phyloP scores from a whole-genome alignment of 2,797 vertebrate genomes.

The Onychomys leucogaster region DNA sequence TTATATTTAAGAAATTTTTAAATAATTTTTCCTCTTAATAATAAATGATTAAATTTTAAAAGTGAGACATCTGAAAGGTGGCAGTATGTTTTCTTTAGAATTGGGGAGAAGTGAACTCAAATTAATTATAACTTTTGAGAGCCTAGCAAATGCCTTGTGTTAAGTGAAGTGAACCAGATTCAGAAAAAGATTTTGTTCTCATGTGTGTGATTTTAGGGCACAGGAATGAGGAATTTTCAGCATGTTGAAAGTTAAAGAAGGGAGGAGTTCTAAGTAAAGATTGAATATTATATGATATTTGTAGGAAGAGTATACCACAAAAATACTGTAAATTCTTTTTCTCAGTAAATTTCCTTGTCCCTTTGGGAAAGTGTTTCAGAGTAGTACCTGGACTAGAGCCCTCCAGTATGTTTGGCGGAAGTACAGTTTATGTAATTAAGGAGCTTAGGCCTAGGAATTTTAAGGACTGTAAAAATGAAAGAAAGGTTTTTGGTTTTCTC shows the following conservation, averaged over 20 bases:
- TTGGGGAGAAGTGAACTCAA: background rate
- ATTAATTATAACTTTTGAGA: conserved; percentile 30
- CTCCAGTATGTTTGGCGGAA: background rate
- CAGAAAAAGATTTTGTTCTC: background rate
- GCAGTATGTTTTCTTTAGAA: background rate
- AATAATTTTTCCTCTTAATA: background rate
- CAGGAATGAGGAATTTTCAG: background rate
- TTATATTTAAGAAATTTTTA: conserved; percentile 14
- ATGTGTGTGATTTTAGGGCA: background rate
- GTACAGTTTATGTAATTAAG: background rate
- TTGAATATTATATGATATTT: background rate
- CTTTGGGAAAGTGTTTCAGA: background rate
- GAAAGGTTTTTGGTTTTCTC: background rate
- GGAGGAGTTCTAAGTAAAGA: background rate
- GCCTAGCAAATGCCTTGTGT: background rate
- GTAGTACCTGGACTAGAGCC: background rate
- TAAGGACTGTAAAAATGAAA: background rate
- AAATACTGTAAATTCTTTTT: background rate
- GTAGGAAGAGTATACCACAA: background rate
- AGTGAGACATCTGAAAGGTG: background rate
- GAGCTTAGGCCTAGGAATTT: background rate
- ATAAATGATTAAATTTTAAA: conserved; percentile 44
- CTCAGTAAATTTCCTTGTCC: background rate
- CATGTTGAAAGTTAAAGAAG: background rate
- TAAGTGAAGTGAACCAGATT: background rate